Base-by-base conservation (phyloP, 35 echinoderm and acorn worm species). In the Apostichopus parvimensis region DNA sequence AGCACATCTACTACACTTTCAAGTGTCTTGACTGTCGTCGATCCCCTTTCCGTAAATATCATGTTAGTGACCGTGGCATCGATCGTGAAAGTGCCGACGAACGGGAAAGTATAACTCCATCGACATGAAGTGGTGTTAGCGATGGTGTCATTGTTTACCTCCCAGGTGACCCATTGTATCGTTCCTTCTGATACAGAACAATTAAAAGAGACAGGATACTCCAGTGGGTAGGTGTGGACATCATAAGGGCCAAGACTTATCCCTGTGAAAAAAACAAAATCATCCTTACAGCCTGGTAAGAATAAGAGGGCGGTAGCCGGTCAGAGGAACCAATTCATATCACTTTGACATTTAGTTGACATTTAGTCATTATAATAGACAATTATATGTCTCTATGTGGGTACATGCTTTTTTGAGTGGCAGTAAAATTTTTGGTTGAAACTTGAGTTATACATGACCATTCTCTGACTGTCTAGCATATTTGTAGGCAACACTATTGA, bases 1-100 rank as follows among this genome's bases (percentile, higher is more conserved):
- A 90, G 92, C n/a, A 95, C 15, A 86, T 85, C 90, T 34, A 90
- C 93, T 9, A 98, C 89, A 64, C 94, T 88, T 45, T 94, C 79
- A 11, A 92, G 24, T 5, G 92, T 77, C 15, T 26, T 60, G 0
- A 98, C 22, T 15, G 80, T 45, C 55, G 53, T 28, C 0, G 26
- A 61, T n/a, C 57, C 66, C 54, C 4, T n/a, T 5, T 61, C 28
- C 18, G 52, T 7, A 7, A 83, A 87, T 34, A 91, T 91, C 5
- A 80, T 24, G 79, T 93, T 96, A 10, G 57, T 53, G 14, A 91
- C 73, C 8, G 8, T 87, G 15, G 80, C 95, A 12, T 53, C 57
- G 9, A 93, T 28, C 1, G 53, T 83, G 83, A 58, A 88, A 4
- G 10, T 26, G 11, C 82, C 90, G 1, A 77, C 60, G n/a, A 56